A percentile compares a stretch with the other conserved stretches of the same genome.
phyloP scores from a whole-genome alignment of 2,797 vertebrate genomes.

The Cygnus olor region DNA sequence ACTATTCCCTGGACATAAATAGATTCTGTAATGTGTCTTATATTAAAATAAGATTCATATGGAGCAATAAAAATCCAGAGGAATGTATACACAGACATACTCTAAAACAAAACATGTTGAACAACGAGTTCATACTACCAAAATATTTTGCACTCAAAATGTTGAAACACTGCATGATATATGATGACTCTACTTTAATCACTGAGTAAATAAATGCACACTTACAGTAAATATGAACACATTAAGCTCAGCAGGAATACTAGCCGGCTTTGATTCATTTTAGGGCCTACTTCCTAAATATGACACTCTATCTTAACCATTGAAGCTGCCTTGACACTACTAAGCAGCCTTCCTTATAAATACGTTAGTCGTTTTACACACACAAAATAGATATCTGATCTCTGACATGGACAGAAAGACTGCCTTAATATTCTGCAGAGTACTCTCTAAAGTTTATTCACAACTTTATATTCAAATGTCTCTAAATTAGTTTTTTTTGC shows the following conservation, averaged over 20 bases:
- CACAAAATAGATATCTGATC: not conserved
- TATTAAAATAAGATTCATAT: not conserved
- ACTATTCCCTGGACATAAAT: not conserved
- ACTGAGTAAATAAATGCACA: slow-evolving; percentile 13
- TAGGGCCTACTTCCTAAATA: not conserved
- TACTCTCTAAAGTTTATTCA: not conserved
- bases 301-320: not conserved
- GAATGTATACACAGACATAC: not conserved
- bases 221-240: slow-evolving; percentile 31
- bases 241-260: not conserved
- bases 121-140: not conserved
- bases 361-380: not conserved
- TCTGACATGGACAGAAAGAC: not conserved
- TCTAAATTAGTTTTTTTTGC: not conserved
- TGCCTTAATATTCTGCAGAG: not conserved
- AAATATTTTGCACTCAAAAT: slow-evolving; percentile 16
- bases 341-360: not conserved
- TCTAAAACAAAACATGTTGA: not conserved
- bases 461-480: not conserved
- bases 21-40: not conserved
- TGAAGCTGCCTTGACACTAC: not conserved
- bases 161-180: slow-evolving; percentile 5
- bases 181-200: slow-evolving; percentile 28
- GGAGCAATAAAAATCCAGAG: not conserved
- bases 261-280: slow-evolving; percentile 15